Evolutionary conservation across 2,113 vertebrate genomes (phyloP), one percentile per base, ranked within the genome.

Genomic region (Sclerurus mexicanus): DNA sequence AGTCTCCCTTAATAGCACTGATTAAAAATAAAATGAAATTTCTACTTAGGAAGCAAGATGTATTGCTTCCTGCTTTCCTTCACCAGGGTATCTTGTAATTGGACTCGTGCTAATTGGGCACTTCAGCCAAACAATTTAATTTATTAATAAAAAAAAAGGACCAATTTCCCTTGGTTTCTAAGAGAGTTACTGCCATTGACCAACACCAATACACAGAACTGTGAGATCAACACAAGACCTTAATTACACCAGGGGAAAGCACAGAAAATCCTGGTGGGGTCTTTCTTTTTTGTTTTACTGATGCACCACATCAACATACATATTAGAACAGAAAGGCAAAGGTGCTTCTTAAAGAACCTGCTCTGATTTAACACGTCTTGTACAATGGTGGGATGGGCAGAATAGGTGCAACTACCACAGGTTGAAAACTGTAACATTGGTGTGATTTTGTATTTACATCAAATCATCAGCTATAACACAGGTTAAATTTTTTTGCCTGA

Each of bases 11-110:
- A 89, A 95, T 64, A 95, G 62, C 68, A 49, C 35, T 76, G 79
- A 90, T 90, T 96, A 95, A 92, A 89, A 95, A 42, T 66, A 92
- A 96, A 94, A 83, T 42, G 35, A 95, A 92, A 37, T 80, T 75
- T 71, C 47, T 64, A 52, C 50, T 90, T 75, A 30, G 78, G 75
- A 96, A 95, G 68, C 60, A 89, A 93, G 85, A 93, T 37, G 25
- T 35, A 73, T 52, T 81, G 47, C 75, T 66, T 79, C 75, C 84
- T 67, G 50, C 78, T 86, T 87, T 78, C 82, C 72, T 83, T 87
- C 85, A 87, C 63, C 25, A 30, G 75, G 82, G 46, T 53, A 86
- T 55, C 93, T 66, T 50, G 79, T 86, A 95, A 85, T 90, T 96
- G 93, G 87, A 92, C 81, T 16, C 24, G 40, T 50, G 64, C 71